phyloP scores from a whole-genome alignment of 2,888 invertebrate genomes.

The Gnatocerus cornutus region DNA sequence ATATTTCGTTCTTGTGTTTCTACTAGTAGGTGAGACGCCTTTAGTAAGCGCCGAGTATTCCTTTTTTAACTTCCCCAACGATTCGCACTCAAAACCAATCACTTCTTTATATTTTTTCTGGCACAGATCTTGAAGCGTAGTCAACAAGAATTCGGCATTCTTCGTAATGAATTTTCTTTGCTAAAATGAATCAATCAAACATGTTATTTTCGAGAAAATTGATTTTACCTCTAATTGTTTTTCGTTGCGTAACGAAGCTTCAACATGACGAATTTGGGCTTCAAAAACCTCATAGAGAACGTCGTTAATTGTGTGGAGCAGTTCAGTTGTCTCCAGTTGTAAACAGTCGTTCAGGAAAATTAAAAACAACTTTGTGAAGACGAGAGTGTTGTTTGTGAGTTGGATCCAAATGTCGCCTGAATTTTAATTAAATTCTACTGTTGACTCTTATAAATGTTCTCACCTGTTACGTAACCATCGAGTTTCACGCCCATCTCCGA shows the following conservation, averaged over 20 bases:
- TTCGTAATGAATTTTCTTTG: constrained; percentile 74
- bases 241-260: constrained; percentile 73
- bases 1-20: constrained; percentile 78
- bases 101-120: constrained; percentile 77
- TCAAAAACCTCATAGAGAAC: constrained; percentile 83
- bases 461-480: constrained; percentile 77
- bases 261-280: constrained; percentile 80
- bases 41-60: constrained; percentile 74
- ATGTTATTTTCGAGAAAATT: constrained; percentile 19
- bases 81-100: constrained; percentile 76
- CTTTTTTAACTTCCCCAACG: constrained; percentile 72
- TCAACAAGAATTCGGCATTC: constrained; percentile 82
- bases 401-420: constrained; percentile 81
- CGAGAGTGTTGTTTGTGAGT: constrained; percentile 85
- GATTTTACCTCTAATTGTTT: constrained; percentile 73
- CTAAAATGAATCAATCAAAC: too few relatives aligned
- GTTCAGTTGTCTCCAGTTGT: constrained; percentile 82
- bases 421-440: constrained; percentile 13
- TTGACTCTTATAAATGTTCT: background rate
- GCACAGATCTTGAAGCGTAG: constrained; percentile 77
- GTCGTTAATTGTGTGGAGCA: constrained; percentile 82
- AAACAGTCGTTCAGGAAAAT: constrained; percentile 85
- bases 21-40: constrained; percentile 74
- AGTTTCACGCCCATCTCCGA: constrained; percentile 80
- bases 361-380: constrained; percentile 85